A percentile compares a stretch with the other conserved stretches of the same genome.
These are phyloP conservation scores for Xiphophorus birchmanni DNA, from an alignment of 2,797 vertebrate species.

Conservation along the genomic window DNA sequence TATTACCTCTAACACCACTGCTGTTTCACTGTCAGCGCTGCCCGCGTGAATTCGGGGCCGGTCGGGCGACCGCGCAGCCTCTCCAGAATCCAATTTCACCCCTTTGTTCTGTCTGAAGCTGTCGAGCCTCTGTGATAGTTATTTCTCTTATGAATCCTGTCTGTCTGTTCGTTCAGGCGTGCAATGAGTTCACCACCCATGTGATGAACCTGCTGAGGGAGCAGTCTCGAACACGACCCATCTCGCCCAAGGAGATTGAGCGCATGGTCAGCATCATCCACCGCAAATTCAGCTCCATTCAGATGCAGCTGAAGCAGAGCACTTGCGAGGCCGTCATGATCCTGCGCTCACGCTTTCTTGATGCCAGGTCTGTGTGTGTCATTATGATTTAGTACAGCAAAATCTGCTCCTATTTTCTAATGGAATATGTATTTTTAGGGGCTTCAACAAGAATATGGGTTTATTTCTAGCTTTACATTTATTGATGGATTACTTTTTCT, in stretches of 20 bases:
- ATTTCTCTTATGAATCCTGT: slow-evolving; percentile 70
- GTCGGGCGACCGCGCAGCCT: slow-evolving; percentile 39
- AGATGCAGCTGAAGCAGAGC: slow-evolving; percentile 96
- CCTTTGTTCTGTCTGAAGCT: slow-evolving; percentile 62
- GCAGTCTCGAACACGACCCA: slow-evolving; percentile 92
- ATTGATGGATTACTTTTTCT: not conserved
- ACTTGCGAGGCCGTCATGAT: slow-evolving; percentile 97
- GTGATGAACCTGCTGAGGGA: slow-evolving; percentile 96
- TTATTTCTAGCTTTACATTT: not conserved
- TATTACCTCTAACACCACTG: slow-evolving; percentile 58
- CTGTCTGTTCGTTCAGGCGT: slow-evolving; percentile 85
- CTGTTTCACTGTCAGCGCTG: slow-evolving; percentile 52
- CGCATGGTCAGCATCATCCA: slow-evolving; percentile 96
- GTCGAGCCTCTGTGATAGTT: slow-evolving; percentile 59
- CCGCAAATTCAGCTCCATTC: slow-evolving; percentile 95
- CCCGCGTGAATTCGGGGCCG: slow-evolving; percentile 40
- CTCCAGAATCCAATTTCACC: slow-evolving; percentile 70
- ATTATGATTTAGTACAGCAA: slow-evolving; percentile 2
- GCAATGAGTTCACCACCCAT: slow-evolving; percentile 94
- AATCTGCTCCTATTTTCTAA: not conserved
- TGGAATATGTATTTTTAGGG: not conserved
- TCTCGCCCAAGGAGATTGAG: slow-evolving; percentile 93
- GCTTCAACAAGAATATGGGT: not conserved
- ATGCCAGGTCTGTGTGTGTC: slow-evolving; percentile 84
- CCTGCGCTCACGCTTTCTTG: slow-evolving; percentile 91